These are phyloP conservation scores for Bolborhynchus lineola DNA, from an alignment of 2,113 vertebrate genomes.

Conservation along the genomic window DNA sequence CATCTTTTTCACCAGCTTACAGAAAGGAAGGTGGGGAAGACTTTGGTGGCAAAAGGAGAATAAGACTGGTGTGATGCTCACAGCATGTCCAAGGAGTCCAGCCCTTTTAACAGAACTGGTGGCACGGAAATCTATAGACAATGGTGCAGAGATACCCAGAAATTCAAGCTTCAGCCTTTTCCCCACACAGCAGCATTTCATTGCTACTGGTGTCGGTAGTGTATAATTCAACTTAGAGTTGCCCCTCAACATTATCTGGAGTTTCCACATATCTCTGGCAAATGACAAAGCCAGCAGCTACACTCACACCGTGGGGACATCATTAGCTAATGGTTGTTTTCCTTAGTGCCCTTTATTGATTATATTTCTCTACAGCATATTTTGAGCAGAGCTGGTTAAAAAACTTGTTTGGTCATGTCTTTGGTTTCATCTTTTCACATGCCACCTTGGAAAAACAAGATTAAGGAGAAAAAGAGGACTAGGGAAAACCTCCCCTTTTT, in stretches of 20 bases:
- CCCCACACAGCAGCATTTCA: neutral
- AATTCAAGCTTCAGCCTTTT: neutral
- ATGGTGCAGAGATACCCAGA: neutral
- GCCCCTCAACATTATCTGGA: neutral
- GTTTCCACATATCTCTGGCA: neutral
- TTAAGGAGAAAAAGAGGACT: neutral
- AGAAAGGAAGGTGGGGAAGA: neutral
- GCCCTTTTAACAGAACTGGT: neutral
- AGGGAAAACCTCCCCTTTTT: neutral
- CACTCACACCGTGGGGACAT: neutral
- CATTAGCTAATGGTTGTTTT: neutral
- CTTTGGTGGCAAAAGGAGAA: neutral
- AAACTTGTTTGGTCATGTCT: neutral
- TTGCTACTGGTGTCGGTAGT: neutral
- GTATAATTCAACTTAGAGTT: neutral
- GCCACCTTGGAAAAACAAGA: neutral
- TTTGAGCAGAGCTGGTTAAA: neutral
- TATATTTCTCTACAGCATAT: neutral
- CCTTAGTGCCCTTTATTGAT: neutral
- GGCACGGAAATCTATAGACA: neutral
- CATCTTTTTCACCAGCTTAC: neutral
- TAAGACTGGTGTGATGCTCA: rapidly evolving
- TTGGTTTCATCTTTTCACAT: neutral
- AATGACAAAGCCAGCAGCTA: neutral
- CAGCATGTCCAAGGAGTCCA: neutral